phyloP scores from a whole-genome alignment of 2,888 invertebrate genomes.

The Drosophila vallismaia region DNA sequence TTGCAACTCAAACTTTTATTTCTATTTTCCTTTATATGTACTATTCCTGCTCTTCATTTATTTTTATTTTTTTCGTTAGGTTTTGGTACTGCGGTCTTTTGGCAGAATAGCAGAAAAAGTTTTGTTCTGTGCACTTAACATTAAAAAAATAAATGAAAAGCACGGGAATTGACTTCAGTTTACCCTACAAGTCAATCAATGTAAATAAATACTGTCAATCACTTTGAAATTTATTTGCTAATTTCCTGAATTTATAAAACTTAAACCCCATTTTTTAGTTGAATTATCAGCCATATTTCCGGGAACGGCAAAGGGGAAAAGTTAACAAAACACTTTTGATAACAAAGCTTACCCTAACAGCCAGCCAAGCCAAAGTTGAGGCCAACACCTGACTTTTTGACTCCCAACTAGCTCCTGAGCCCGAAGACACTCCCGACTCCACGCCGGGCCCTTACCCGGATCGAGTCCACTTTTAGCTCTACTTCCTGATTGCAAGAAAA shows the following conservation, averaged over 20 bases:
- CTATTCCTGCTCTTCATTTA: conserved; percentile 12
- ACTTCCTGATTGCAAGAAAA: conserved; percentile 65
- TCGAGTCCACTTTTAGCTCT: neutral
- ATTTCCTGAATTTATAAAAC: conserved; percentile 1
- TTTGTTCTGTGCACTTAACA: conserved; percentile 59
- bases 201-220: neutral
- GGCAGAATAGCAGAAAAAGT: conserved; percentile 38
- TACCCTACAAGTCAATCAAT: conserved; percentile 25
- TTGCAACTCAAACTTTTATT: conserved; percentile 63
- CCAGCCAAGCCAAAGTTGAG: conserved; percentile 57
- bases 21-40: conserved; percentile 22
- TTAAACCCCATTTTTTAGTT: neutral
- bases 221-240: neutral
- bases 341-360: conserved; percentile 50
- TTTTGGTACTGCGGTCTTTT: conserved; percentile 48
- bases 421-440: neutral
- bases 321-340: conserved; percentile 67
- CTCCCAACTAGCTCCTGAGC: conserved; percentile 40
- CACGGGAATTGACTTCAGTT: conserved; percentile 28
- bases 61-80: neutral
- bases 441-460: neutral
- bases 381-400: conserved; percentile 71
- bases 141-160: conserved; percentile 34
- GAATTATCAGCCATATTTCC: conserved; percentile 2
- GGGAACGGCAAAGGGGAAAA: conserved; percentile 30